A percentile compares a stretch with the other conserved stretches of the same genome.
Evolutionary conservation across 2,888 invertebrate species (phyloP).

Genomic region (Pantelozetes paolii): DNA sequence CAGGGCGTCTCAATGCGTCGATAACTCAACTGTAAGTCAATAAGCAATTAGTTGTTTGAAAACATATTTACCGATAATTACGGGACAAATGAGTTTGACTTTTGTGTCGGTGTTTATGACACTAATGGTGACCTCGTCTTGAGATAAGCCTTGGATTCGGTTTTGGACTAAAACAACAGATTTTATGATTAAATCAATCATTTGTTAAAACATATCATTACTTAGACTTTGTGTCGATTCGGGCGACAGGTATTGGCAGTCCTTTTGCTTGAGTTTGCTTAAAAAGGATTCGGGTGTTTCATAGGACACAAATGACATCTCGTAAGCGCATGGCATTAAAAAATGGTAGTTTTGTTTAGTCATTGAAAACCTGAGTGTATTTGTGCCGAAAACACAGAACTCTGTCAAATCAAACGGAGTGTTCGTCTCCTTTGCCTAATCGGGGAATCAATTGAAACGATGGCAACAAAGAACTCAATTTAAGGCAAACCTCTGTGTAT

Average conservation of each 20-base stretch:
- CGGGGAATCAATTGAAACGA: neutral
- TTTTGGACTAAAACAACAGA: neutral
- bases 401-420: neutral
- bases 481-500: neutral
- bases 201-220: neutral
- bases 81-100: constrained; percentile 27
- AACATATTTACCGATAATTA: neutral
- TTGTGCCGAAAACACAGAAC: neutral
- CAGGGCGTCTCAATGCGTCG: neutral
- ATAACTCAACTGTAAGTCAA: constrained; percentile 9
- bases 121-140: neutral
- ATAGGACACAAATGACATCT: neutral
- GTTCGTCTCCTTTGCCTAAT: neutral
- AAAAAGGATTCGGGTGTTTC: constrained; percentile 14
- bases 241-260: neutral
- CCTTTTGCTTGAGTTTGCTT: neutral
- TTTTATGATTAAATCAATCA: neutral
- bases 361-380: neutral
- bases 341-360: neutral
- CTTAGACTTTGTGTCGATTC: neutral
- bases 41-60: no score
- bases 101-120: neutral
- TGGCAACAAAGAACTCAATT: neutral
- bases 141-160: neutral
- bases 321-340: constrained; percentile 11